Conservation (phyloP, 2,888 invertebrate genomes). For the Melipona beecheii region DNA sequence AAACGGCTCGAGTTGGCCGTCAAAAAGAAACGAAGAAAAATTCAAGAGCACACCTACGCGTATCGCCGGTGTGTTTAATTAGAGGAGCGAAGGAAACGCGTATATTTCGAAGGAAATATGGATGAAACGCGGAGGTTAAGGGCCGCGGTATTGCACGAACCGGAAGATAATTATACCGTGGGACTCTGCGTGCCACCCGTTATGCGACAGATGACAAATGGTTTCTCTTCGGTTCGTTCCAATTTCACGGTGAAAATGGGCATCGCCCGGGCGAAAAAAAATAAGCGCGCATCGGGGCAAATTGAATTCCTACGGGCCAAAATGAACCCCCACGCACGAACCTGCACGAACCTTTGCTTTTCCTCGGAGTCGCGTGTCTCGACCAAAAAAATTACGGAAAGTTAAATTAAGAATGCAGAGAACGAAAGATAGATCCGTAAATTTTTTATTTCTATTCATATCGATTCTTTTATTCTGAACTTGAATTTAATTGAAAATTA, state of each 20-base stretch:
- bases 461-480: too few relatives aligned
- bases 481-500: too few relatives aligned
- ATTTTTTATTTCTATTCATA: too few relatives aligned
- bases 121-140: slow-evolving; percentile 20
- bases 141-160: slow-evolving; percentile 6
- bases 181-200: background rate
- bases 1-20: background rate
- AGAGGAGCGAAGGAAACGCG: too few relatives aligned
- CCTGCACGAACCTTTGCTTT: background rate
- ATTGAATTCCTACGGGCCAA: slow-evolving; percentile 30
- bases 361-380: background rate
- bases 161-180: slow-evolving; percentile 11
- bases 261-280: background rate
- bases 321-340: background rate
- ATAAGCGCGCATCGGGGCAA: slow-evolving; percentile 13
- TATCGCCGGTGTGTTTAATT: too few relatives aligned
- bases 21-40: too few relatives aligned
- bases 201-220: slow-evolving; percentile 26
- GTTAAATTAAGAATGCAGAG: too few relatives aligned
- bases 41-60: too few relatives aligned
- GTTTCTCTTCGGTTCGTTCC: slow-evolving; percentile 26
- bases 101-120: background rate
- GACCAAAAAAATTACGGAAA: too few relatives aligned
- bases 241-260: slow-evolving; percentile 30
- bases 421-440: too few relatives aligned